Conservation (phyloP, 2,797 vertebrate genomes). For the Danio tinwini region DNA sequence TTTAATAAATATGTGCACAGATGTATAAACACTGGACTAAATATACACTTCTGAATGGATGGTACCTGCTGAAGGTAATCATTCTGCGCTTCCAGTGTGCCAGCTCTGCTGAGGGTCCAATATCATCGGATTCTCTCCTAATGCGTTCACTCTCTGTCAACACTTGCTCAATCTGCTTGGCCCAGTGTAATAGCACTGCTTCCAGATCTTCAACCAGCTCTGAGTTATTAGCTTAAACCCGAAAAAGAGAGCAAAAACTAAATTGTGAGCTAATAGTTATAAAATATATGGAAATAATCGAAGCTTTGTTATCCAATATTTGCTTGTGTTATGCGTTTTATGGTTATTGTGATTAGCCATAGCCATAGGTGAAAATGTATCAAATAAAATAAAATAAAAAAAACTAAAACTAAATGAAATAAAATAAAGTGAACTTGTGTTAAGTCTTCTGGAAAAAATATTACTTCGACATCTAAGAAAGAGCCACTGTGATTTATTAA, state of each 20-base stretch:
- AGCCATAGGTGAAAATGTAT: too few relatives aligned
- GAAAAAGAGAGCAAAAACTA: background rate
- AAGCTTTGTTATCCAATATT: background rate
- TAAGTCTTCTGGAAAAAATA: background rate
- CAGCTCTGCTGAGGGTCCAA: constrained; percentile 82
- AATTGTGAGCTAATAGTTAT: too few relatives aligned
- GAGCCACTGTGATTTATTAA: background rate
- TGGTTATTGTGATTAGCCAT: too few relatives aligned
- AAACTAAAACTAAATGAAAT: too few relatives aligned
- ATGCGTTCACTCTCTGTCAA: constrained; percentile 84
- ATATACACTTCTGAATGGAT: background rate
- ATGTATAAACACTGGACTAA: background rate
- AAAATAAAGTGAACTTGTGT: background rate
- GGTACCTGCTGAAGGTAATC: constrained; percentile 83
- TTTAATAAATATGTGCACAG: background rate
- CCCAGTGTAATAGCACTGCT: constrained; percentile 74
- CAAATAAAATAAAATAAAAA: too few relatives aligned
- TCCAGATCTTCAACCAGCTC: constrained; percentile 82
- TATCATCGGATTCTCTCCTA: constrained; percentile 83
- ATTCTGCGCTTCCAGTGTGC: constrained; percentile 84
- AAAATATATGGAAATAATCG: too few relatives aligned
- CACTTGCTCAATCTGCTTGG: constrained; percentile 81
- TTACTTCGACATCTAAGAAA: background rate
- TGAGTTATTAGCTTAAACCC: constrained; percentile 73
- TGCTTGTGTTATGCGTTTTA: background rate